These are phyloP conservation scores for Teleogryllus occipitalis DNA, from an alignment of 1,140 invertebrate genomes.

Conservation along the genomic window DNA sequence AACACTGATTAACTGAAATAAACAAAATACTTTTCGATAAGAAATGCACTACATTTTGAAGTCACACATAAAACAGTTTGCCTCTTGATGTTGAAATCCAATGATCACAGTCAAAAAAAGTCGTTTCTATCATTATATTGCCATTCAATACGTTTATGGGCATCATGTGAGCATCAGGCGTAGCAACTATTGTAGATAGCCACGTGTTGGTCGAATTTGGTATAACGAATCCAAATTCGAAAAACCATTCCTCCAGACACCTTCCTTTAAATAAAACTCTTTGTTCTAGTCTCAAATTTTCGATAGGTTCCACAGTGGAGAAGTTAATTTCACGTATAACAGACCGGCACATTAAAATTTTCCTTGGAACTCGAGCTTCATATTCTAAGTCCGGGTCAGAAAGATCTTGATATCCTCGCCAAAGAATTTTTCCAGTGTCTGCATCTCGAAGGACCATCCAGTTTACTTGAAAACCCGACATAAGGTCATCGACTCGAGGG, in stretches of 20 bases:
- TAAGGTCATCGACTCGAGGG: slow-evolving; percentile 53
- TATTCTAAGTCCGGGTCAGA: slow-evolving; percentile 82
- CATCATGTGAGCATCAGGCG: slow-evolving; percentile 99
- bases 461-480: slow-evolving; percentile 72
- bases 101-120: slow-evolving; percentile 94
- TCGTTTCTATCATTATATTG: slow-evolving; percentile 97
- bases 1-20: too few species aligned
- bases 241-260: slow-evolving; percentile 94
- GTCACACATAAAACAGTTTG: slow-evolving; percentile 91
- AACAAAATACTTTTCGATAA: too few species aligned
- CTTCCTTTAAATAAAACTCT: slow-evolving; percentile 73
- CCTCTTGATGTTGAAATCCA: slow-evolving; percentile 93
- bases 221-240: slow-evolving; percentile 99
- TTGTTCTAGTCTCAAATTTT: slow-evolving; percentile 94
- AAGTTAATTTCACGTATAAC: slow-evolving; percentile 99
- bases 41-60: neutral
- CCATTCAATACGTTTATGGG: slow-evolving; percentile 95
- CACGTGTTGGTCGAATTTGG: slow-evolving; percentile 98
- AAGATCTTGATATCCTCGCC: slow-evolving; percentile 90
- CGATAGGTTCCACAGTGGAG: slow-evolving; percentile 91
- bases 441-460: slow-evolving; percentile 98
- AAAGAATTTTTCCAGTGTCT: slow-evolving; percentile 89
- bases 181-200: slow-evolving; percentile 96
- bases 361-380: slow-evolving; percentile 92
- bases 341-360: slow-evolving; percentile 88